Evolutionary conservation across 2,797 vertebrate species (phyloP), one percentile per base, ranked within the genome.

Genomic region (Macroramphosus scolopax): DNA sequence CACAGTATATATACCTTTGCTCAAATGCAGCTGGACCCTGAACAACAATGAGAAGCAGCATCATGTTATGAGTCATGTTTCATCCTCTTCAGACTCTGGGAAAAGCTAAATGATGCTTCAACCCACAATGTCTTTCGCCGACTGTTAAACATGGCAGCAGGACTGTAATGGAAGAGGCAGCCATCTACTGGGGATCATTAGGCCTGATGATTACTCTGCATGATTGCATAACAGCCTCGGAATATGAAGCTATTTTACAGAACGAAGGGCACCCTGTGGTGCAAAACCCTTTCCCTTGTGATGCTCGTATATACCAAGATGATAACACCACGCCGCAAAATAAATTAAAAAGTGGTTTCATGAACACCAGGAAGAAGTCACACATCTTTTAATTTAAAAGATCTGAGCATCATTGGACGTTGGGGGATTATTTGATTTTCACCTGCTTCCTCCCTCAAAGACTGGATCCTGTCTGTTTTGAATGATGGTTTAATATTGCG

Each of bases 171-270:
- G 67, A 66, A 63, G 53, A 63, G 56, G 39, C 55, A 72, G 58
- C 68, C 51, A 53, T 77, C 80, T 68, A 58, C 72, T 57, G 77
- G 79, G 80, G 57, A 76, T 73, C 78, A 77, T 83, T 85, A 80
- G 60, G 53, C 50, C 72, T 70, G 51, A 77, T 84, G 70, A 85
- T 81, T 77, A 64, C 69, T 54, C 53, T 72, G 57, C 71, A 72
- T 65, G 77, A 82, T 79, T 78, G 68, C 62, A 62, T 83, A 83
- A 81, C 55, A 75, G 70, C 63, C 37, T 47, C 50, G 39, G 44
- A 79, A 79, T 72, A 77, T 77, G 47, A 63, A 68, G 75, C 69
- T 72, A 70, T 80, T 81, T 81, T 63, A 69, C 57, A 66, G 39
- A 31, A 41, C 18, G 33, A 70, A 75, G 62, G 57, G 64, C 61